These are phyloP conservation scores for Aplodontia rufa DNA, from an alignment of 2,113 vertebrate genomes.

Conservation along the genomic window DNA sequence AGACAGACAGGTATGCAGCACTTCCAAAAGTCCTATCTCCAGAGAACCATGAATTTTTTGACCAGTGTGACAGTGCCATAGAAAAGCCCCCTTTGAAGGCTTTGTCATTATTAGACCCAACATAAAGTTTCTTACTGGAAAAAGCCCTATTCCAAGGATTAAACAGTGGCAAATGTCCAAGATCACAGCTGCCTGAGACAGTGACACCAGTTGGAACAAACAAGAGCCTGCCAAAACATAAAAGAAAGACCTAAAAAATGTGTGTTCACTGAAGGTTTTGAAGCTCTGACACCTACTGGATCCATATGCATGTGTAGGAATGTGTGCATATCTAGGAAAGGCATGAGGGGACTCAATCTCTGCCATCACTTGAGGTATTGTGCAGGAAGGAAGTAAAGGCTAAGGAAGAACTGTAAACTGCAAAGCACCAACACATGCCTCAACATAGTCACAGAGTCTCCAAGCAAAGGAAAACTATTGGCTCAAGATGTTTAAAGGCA, in stretches of 20 bases:
- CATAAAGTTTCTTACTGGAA: background rate
- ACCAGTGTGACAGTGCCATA: no score
- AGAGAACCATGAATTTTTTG: background rate
- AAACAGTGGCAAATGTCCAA: background rate
- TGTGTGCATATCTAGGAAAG: background rate
- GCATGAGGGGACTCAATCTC: background rate
- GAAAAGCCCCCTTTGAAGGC: background rate
- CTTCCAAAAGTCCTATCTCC: background rate
- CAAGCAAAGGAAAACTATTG: background rate
- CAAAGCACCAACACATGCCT: background rate
- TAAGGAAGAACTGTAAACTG: background rate
- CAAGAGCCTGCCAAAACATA: background rate
- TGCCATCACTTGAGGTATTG: background rate
- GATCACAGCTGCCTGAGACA: background rate
- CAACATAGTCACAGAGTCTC: background rate
- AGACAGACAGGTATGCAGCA: background rate
- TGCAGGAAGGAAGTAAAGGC: background rate
- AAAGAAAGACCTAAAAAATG: background rate
- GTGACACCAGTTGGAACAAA: background rate
- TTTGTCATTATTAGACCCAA: background rate
- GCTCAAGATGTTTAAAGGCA: background rate
- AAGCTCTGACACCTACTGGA: background rate
- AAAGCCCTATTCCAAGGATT: background rate
- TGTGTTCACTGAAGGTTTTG: background rate
- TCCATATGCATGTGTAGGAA: background rate